Evolutionary conservation across 2,113 vertebrate genomes (phyloP).

Genomic region (Anhinga anhinga): DNA sequence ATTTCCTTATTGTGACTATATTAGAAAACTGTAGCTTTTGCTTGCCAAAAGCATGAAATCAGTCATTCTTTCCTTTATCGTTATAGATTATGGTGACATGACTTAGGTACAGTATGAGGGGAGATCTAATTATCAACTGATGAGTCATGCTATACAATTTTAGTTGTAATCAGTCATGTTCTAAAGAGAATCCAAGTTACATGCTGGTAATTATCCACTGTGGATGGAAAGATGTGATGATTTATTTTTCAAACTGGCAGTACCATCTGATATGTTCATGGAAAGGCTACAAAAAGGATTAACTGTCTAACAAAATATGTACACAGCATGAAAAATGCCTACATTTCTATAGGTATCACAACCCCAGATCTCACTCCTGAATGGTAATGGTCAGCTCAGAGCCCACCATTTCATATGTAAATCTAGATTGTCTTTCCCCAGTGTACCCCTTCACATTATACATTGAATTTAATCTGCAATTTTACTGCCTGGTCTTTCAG

Average conservation of each 20-base stretch:
- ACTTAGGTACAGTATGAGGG: background rate
- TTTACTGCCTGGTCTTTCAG: background rate
- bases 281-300: slow-evolving; percentile 30
- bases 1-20: slow-evolving; percentile 37
- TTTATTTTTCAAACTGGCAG: slow-evolving; percentile 53
- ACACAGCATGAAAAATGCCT: background rate
- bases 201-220: slow-evolving; percentile 43
- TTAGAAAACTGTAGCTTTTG: slow-evolving; percentile 5
- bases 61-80: slow-evolving; percentile 15
- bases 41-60: slow-evolving; percentile 39
- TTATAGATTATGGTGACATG: slow-evolving; percentile 35
- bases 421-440: background rate
- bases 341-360: background rate
- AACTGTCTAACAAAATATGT: slow-evolving; percentile 2
- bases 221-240: background rate
- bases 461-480: background rate
- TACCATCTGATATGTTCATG: background rate
- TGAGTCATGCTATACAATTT: slow-evolving; percentile 43
- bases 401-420: background rate
- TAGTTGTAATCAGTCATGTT: slow-evolving; percentile 49
- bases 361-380: background rate
- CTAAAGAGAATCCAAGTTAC: slow-evolving; percentile 12
- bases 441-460: background rate
- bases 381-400: background rate
- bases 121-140: slow-evolving; percentile 48